A percentile compares a stretch with the other conserved stretches of the same genome.
Evolutionary conservation across 2,888 invertebrate genomes (phyloP).

Genomic region (Acrocera orbiculus): DNA sequence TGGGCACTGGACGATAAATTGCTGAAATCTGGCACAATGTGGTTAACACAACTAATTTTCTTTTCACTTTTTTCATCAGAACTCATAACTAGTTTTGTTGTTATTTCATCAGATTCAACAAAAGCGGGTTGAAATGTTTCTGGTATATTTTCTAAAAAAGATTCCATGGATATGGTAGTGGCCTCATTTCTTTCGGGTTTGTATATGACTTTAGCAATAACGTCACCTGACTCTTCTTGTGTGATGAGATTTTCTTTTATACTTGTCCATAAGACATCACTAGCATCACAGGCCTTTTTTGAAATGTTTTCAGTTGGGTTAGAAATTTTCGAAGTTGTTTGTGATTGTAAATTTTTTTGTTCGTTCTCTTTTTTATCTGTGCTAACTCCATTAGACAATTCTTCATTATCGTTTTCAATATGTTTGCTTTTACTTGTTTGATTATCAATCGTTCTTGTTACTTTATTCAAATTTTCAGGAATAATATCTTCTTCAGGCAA

Average conservation of each 20-base stretch:
- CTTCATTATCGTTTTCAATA: slow-evolving; percentile 29
- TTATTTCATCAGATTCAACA: slow-evolving; percentile 66
- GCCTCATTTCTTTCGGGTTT: slow-evolving; percentile 35
- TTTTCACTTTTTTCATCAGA: too few relatives aligned
- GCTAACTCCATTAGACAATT: too few relatives aligned
- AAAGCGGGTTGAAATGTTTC: slow-evolving; percentile 67
- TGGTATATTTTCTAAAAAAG: slow-evolving; percentile 53
- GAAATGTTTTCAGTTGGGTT: slow-evolving; percentile 44
- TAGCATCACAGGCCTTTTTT: too few relatives aligned
- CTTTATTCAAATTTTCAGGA: slow-evolving; percentile 13
- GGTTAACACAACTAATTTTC: too few relatives aligned
- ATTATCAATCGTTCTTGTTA: slow-evolving; percentile 38
- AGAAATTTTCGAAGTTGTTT: slow-evolving; percentile 16
- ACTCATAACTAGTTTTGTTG: slow-evolving; percentile 61
- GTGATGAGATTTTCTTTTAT: slow-evolving; percentile 34
- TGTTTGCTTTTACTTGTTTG: slow-evolving; percentile 45
- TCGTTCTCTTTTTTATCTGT: too few relatives aligned
- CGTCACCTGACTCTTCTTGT: slow-evolving; percentile 39
- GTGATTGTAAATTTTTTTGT: slow-evolving; percentile 38
- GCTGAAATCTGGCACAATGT: too few relatives aligned
- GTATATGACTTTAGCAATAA: slow-evolving; percentile 57
- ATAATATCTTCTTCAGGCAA: slow-evolving; percentile 51
- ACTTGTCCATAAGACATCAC: too few relatives aligned
- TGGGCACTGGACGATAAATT: too few relatives aligned
- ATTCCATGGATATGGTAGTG: slow-evolving; percentile 40